These are phyloP conservation scores for Zophobas atratus DNA, from an alignment of 1,140 invertebrate genomes.

Conservation along the genomic window DNA sequence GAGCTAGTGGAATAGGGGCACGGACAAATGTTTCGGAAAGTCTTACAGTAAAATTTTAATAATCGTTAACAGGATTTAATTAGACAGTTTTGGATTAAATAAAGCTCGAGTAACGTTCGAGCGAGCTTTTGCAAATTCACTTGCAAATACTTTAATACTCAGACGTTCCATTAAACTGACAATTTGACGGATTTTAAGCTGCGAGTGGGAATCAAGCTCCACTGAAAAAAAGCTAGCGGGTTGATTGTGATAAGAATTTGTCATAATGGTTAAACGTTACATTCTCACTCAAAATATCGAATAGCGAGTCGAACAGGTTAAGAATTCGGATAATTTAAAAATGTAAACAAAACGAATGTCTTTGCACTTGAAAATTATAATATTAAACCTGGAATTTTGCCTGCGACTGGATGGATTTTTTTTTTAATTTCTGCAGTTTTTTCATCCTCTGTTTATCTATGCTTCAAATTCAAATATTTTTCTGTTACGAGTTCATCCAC, in stretches of 20 bases:
- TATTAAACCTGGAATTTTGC: too few species aligned
- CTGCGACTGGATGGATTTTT: too few species aligned
- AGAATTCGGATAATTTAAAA: too few species aligned
- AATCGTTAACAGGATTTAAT: slow-evolving; percentile 6
- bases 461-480: too few species aligned
- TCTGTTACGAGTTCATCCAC: too few species aligned
- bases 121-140: neutral
- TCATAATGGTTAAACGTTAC: neutral
- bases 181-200: neutral
- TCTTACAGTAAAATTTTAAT: neutral
- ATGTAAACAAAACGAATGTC: too few species aligned
- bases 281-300: neutral
- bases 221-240: too few species aligned
- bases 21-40: neutral
- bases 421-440: too few species aligned
- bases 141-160: neutral
- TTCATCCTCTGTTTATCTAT: too few species aligned
- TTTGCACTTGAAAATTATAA: too few species aligned
- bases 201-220: neutral
- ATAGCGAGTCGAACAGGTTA: too few species aligned
- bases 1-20: neutral
- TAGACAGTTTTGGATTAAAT: slow-evolving; percentile 7
- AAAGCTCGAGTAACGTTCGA: neutral
- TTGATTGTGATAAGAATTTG: too few species aligned
- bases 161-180: slow-evolving; percentile 3